Evolutionary conservation across 2,888 invertebrate species (phyloP).

Genomic region (Hyppa rectilinea): DNA sequence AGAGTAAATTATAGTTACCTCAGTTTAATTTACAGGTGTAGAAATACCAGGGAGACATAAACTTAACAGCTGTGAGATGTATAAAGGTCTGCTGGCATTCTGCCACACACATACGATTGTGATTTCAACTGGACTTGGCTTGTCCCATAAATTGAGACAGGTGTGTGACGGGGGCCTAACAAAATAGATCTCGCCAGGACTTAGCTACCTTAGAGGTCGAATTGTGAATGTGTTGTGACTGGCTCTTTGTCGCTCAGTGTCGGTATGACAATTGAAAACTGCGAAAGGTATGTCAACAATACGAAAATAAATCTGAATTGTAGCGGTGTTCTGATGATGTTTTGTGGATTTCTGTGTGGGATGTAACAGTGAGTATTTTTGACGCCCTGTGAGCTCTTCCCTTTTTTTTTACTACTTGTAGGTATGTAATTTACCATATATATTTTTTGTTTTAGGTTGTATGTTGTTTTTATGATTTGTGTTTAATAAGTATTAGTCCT

Average conservation of each 20-base stretch:
- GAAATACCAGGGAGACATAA: slow-evolving; percentile 41
- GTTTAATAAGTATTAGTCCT: no score
- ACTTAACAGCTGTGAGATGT: slow-evolving; percentile 15
- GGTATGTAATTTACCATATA: no score
- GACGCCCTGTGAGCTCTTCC: no score
- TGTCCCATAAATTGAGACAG: slow-evolving; percentile 39
- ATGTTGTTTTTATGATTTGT: no score
- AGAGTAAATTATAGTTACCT: slow-evolving; percentile 19
- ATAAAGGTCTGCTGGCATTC: slow-evolving; percentile 27
- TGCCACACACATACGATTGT: slow-evolving; percentile 46
- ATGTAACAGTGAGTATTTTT: no score
- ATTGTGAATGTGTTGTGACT: slow-evolving; percentile 16
- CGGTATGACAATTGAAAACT: slow-evolving; percentile 7
- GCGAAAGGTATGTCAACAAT: not conserved
- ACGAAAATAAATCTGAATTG: not conserved
- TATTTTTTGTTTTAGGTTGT: no score
- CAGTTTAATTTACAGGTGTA: slow-evolving; percentile 6
- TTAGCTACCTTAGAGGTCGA: slow-evolving; percentile 44
- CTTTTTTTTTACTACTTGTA: no score
- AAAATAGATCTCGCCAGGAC: slow-evolving; percentile 33
- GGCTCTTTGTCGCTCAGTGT: slow-evolving; percentile 23
- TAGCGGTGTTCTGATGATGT: not conserved
- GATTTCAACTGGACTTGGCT: slow-evolving; percentile 46
- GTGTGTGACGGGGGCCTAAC: slow-evolving; percentile 19
- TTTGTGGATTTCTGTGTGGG: not conserved